Percentiles rank a stretch among this genome's conserved stretches.
phyloP scores from a whole-genome alignment of 2,888 invertebrate species.

The Brachylomia viminalis region DNA sequence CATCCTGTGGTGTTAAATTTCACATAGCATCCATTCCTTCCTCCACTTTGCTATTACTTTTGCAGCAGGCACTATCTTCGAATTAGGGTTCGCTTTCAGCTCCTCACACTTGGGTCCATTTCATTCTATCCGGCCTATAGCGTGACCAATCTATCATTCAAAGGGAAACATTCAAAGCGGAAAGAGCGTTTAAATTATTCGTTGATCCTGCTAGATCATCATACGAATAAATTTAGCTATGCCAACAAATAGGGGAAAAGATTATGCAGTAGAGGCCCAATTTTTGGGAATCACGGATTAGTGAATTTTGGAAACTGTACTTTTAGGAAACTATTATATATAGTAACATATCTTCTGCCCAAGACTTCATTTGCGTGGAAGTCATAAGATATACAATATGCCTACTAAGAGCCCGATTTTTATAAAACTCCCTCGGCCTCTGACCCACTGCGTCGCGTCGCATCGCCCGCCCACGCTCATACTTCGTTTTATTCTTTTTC shows the following conservation, averaged over 20 bases:
- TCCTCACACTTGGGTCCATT: constrained; percentile 34
- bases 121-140: constrained; percentile 32
- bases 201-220: constrained; percentile 14
- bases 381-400: background rate
- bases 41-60: constrained; percentile 46
- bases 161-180: constrained; percentile 41
- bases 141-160: constrained; percentile 61
- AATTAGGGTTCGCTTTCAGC: constrained; percentile 32
- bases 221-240: constrained; percentile 4
- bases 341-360: background rate
- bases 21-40: constrained; percentile 10
- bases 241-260: background rate
- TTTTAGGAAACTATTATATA: background rate
- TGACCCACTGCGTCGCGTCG: background rate
- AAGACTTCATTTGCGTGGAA: background rate
- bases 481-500: background rate
- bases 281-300: too few species aligned
- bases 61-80: constrained; percentile 37
- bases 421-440: background rate
- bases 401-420: background rate
- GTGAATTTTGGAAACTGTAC: too few species aligned
- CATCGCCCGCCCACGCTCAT: background rate
- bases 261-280: background rate
- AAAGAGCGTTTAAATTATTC: constrained; percentile 44
- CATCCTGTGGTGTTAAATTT: constrained; percentile 3